Conservation (phyloP, 2,888 invertebrate species). For the Fragum sueziense region DNA sequence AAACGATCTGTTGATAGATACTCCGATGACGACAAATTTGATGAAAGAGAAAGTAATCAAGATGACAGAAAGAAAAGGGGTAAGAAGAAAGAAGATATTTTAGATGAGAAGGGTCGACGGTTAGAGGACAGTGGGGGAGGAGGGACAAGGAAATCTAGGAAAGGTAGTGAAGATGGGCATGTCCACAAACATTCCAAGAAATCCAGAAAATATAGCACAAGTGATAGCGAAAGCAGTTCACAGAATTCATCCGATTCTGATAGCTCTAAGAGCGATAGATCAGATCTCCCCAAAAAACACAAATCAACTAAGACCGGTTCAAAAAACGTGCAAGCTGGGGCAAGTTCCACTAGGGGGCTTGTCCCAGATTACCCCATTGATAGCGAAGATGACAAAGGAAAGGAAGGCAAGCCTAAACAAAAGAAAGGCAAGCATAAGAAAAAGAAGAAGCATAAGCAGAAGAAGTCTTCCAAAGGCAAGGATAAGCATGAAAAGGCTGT, state of each 20-base stretch:
- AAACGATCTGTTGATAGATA: neutral
- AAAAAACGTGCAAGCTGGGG: conserved; percentile 64
- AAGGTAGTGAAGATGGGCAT: neutral
- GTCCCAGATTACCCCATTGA: conserved; percentile 59
- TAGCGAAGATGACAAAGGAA: conserved; percentile 29
- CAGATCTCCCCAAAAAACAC: conserved; percentile 23
- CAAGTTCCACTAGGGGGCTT: conserved; percentile 59
- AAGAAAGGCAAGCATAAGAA: conserved; percentile 27
- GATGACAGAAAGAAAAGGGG: conserved; percentile 23
- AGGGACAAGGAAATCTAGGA: neutral
- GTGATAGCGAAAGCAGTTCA: conserved; percentile 44
- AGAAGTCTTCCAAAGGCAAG: neutral
- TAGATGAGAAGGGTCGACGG: conserved; percentile 41
- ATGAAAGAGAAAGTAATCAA: neutral
- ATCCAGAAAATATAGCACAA: conserved; percentile 18
- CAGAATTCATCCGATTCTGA: conserved; percentile 36
- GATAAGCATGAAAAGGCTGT: neutral
- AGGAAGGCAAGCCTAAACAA: conserved; percentile 14
- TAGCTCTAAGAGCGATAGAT: conserved; percentile 44
- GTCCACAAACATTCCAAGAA: neutral
- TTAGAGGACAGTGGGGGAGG: conserved; percentile 8
- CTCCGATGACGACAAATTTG: conserved; percentile 14
- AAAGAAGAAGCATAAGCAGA: conserved; percentile 34
- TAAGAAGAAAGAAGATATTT: conserved; percentile 26
- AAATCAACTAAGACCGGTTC: conserved; percentile 52